phyloP scores from a whole-genome alignment of 2,113 vertebrate species.

The Zosterops lateralis region DNA sequence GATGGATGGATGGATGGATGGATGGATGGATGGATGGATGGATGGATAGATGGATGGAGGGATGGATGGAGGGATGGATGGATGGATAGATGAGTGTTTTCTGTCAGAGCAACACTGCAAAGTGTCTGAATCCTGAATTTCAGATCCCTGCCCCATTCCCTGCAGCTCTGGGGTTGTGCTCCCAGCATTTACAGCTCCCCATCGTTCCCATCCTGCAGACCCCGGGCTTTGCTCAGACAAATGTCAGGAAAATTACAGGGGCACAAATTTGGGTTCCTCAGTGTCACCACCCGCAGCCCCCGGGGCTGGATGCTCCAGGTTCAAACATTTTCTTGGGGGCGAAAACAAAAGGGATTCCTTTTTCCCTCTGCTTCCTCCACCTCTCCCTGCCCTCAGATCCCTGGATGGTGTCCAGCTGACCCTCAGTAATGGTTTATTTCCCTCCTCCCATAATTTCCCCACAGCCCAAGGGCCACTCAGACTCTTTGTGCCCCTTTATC shows the following conservation, averaged over 20 bases:
- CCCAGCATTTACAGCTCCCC: background rate
- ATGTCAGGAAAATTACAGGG: no score
- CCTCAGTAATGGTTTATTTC: background rate
- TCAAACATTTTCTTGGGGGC: fast-evolving
- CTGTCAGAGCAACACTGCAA: background rate
- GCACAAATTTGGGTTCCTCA: background rate
- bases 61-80: background rate
- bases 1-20: background rate
- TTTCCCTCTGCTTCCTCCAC: background rate
- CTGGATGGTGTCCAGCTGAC: background rate
- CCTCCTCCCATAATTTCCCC: background rate
- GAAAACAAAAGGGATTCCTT: fast-evolving
- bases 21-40: background rate
- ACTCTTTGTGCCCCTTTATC: background rate
- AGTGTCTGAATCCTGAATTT: background rate
- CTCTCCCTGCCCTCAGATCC: background rate
- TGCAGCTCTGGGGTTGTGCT: background rate
- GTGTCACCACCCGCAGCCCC: background rate
- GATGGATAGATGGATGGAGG: background rate
- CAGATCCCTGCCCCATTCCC: fast-evolving
- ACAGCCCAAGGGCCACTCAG: background rate
- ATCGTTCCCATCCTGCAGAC: background rate
- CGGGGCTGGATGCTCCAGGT: background rate
- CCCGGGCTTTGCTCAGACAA: background rate
- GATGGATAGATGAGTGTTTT: background rate